phyloP scores from a whole-genome alignment of 2,888 invertebrate genomes.

The Epinotia bilunana region DNA sequence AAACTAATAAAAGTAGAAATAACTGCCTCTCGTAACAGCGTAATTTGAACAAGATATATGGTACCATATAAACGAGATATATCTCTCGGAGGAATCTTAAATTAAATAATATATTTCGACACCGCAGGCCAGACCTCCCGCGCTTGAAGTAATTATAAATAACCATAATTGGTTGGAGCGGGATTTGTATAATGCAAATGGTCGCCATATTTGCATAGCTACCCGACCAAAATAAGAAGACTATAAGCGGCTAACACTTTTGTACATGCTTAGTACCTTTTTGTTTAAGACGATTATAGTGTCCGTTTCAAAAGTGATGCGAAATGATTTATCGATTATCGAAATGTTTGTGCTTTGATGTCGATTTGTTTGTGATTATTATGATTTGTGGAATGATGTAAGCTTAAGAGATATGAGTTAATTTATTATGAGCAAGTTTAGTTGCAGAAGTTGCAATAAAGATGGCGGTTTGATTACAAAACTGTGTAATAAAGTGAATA shows the following conservation, averaged over 20 bases:
- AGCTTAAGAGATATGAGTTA: constrained; percentile 1
- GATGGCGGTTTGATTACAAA: not conserved
- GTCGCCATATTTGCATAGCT: constrained; percentile 66
- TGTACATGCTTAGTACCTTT: not conserved
- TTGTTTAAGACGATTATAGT: not conserved
- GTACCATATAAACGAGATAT: constrained; percentile 23
- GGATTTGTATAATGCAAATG: constrained; percentile 77
- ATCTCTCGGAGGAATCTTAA: constrained; percentile 37
- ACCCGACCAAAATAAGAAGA: not conserved
- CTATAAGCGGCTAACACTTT: not conserved
- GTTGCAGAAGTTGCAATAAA: constrained; percentile 11
- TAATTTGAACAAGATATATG: constrained; percentile 24
- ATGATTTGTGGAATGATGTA: constrained; percentile 27
- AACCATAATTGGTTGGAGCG: constrained; percentile 69
- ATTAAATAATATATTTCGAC: constrained; percentile 45
- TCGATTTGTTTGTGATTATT: constrained; percentile 31
- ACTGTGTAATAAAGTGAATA: too few relatives aligned
- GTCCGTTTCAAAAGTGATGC: constrained; percentile 50
- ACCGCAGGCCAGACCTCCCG: constrained; percentile 63
- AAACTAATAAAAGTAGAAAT: constrained; percentile 11
- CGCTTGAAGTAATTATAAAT: constrained; percentile 68
- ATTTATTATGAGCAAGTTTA: not conserved
- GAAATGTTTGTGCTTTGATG: constrained; percentile 7
- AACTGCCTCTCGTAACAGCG: not conserved
- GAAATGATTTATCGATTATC: constrained; percentile 36